Base-by-base conservation (phyloP, 2,113 vertebrate species). In the Thalassarche chlororhynchos region DNA sequence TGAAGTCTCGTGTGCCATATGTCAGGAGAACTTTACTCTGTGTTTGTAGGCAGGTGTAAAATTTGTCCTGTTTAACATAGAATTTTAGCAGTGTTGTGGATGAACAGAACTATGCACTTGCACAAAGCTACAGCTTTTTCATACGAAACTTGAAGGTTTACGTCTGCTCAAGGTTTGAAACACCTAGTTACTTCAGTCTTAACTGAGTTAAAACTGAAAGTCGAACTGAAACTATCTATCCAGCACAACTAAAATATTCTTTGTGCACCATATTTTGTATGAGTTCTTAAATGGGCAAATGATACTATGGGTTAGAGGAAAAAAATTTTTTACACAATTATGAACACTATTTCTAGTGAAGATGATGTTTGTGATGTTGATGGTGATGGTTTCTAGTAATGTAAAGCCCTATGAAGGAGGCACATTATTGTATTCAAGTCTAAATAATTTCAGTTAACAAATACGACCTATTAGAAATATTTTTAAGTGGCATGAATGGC, bases 1-100 rank as follows among this genome's bases (percentile, higher is more conserved):
- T 74, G 60, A 58, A 51, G 17, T 54, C 25, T 66, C 0, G 0
- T 20, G n/a, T 82, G 25, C 65, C n/a, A 3, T 17, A 3, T 19
- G 12, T 38, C 29, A n/a, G 38, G 29, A 83, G 19, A 68, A 8
- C 28, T 70, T 84, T 12, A 21, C 9, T 58, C 58, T 69, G n/a
- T 80, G 18, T 38, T 55, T 66, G 11, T 75, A 32, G n/a, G 46
- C 38, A 23, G 38, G 13, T 66, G 13, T 79, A n/a, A 62, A 49
- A 52, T 34, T 21, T 38, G 36, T 76, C 28, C 47, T 34, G 28
- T 51, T 72, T 38, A 32, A 49, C 28, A 26, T 6, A 31, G 0
- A 13, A 16, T 60, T 65, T 49, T 70, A 76, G 74, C 15, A 68
- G 65, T 2, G 0, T 58, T 54, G 60, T 26, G 62, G 17, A 26